Evolutionary conservation across 2,797 vertebrate genomes (phyloP).

Genomic region (Hapalemur alaotrensis): DNA sequence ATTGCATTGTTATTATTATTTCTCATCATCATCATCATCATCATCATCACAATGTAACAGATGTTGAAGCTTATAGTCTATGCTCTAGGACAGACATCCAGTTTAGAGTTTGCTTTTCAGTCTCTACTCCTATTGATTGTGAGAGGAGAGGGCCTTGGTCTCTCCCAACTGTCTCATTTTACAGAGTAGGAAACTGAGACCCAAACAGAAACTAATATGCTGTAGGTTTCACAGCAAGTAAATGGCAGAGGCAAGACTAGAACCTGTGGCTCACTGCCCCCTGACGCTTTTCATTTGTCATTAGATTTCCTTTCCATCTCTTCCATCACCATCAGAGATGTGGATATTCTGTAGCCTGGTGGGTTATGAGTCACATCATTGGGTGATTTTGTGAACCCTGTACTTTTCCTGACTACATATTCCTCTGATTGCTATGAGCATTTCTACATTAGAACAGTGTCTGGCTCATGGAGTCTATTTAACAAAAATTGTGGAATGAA

Average conservation of each 20-base stretch:
- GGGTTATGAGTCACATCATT: background rate
- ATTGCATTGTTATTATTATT: background rate
- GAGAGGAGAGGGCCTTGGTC: background rate
- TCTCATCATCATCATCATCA: background rate
- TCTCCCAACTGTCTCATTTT: background rate
- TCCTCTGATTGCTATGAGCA: background rate
- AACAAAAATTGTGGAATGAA: background rate
- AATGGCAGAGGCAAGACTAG: background rate
- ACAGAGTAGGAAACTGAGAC: background rate
- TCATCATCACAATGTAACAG: background rate
- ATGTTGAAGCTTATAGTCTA: background rate
- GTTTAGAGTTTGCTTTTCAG: background rate
- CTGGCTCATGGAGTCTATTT: background rate
- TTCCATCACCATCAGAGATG: background rate
- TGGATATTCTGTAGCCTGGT: background rate
- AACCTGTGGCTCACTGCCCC: background rate
- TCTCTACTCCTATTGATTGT: background rate
- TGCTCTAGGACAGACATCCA: background rate
- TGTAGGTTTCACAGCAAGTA: background rate
- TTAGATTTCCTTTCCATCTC: background rate
- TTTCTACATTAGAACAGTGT: background rate
- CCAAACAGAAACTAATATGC: background rate
- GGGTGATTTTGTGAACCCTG: background rate
- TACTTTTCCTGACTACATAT: background rate
- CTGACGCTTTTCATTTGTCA: background rate